Base-by-base conservation (phyloP, 1,140 invertebrate species). In the Hyles vespertilio region DNA sequence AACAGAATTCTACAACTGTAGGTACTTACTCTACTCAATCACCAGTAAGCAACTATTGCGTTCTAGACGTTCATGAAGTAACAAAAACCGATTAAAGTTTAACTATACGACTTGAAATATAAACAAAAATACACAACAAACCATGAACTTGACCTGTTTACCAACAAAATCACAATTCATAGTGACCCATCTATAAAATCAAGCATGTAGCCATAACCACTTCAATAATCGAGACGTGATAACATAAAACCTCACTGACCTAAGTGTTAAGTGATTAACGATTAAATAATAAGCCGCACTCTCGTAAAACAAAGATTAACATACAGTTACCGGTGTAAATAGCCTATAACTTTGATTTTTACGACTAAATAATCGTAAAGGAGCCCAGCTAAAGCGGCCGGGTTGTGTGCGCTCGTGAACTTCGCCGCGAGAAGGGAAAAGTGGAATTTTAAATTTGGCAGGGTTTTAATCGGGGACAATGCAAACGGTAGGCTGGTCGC, bases 291-390 rank as follows among this genome's bases (percentile, higher is more conserved):
- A 88, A 87, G 79, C 81, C 75, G 72, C 68, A 69, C 71, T 81
- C 81, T 84, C 84, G 79, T 89, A 89, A 87, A 87, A 89, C 82
- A 89, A 85, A 85, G 81, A 88, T 88, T 88, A 86, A 87, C 82
- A 88, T 85, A 87, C 82, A 82, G 77, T 88, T 87, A 86, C 82
- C 74, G 77, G 58, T 85, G 85, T 88, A 86, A 88, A 89, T 87
- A 87, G 85, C 71, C 86, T 84, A 89, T 89, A 87, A 89, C 86
- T 88, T 88, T 87, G 85, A 88, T 88, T 88, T 88, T 88, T 88
- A 88, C 84, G 85, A 88, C 85, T 88, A 87, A 88, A 88, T 88
- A 88, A 88, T 88, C 85, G 85, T 88, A 88, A 88, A 87, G 77
- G 84, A 85, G 79, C 78, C 82, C 79, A 70, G 77, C 54, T 65